Percentiles rank a stretch among this genome's conserved stretches.
Evolutionary conservation across 2,113 vertebrate species (phyloP).

Genomic region (Nycticorax nycticorax): DNA sequence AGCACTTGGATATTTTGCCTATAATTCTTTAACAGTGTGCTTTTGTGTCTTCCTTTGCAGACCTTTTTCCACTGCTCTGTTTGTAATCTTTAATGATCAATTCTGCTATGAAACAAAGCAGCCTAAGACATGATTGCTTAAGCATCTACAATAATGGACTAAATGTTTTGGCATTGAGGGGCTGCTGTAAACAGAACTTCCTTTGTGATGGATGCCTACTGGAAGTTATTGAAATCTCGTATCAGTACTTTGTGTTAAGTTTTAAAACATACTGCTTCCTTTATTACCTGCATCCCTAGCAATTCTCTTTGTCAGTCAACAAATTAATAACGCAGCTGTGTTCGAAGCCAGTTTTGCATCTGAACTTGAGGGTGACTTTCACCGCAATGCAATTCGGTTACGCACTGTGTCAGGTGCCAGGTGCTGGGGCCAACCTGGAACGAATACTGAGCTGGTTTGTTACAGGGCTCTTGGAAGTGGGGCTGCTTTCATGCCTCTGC

Average conservation of each 20-base stretch:
- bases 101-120: slow-evolving; percentile 43
- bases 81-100: slow-evolving; percentile 37
- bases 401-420: not conserved
- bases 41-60: slow-evolving; percentile 26
- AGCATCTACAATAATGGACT: slow-evolving; percentile 41
- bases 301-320: slow-evolving; percentile 46
- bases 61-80: not conserved
- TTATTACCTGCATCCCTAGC: slow-evolving; percentile 17
- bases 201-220: slow-evolving; percentile 39
- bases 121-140: slow-evolving; percentile 43
- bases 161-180: slow-evolving; percentile 55
- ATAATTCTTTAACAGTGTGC: not conserved
- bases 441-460: slow-evolving; percentile 14
- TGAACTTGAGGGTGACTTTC: slow-evolving; percentile 47
- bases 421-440: not conserved
- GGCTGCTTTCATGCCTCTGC: not conserved
- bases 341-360: slow-evolving; percentile 2
- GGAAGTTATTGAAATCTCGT: slow-evolving; percentile 48
- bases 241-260: slow-evolving; percentile 22
- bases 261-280: slow-evolving; percentile 58
- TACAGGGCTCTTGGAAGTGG: not conserved
- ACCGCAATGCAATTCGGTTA: slow-evolving; percentile 12
- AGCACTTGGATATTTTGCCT: not conserved
- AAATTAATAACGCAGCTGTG: slow-evolving; percentile 47
- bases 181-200: slow-evolving; percentile 27